Evolutionary conservation across 2,113 vertebrate genomes (phyloP).

Genomic region (Psilopsiagon aurifrons): DNA sequence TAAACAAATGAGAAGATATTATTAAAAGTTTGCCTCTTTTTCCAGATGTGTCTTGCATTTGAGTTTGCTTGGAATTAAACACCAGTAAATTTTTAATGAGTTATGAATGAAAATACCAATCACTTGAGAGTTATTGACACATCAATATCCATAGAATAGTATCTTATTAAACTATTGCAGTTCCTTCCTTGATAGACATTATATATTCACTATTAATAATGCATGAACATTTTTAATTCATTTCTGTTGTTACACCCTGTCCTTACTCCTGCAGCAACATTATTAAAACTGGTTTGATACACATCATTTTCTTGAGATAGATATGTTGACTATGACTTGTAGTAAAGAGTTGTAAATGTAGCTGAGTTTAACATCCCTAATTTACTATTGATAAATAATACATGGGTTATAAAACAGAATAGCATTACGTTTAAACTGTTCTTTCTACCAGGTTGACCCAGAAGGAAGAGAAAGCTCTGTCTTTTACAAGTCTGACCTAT

Average conservation of each 20-base stretch:
- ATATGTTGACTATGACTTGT: conserved; percentile 51
- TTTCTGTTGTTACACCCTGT: conserved; percentile 72
- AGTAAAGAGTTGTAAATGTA: conserved; percentile 37
- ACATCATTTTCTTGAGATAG: conserved; percentile 63
- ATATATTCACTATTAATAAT: conserved; percentile 74
- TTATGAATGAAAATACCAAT: conserved; percentile 57
- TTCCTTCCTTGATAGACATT: conserved; percentile 64
- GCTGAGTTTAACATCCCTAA: conserved; percentile 55
- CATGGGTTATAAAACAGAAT: conserved; percentile 56
- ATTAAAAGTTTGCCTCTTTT: conserved; percentile 66
- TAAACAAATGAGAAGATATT: conserved; percentile 62
- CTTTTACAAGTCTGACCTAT: conserved; percentile 7
- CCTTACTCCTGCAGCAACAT: conserved; percentile 66
- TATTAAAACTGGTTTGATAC: conserved; percentile 74
- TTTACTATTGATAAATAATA: conserved; percentile 72
- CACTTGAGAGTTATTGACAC: conserved; percentile 75
- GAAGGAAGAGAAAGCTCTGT: conserved; percentile 26
- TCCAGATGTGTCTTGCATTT: conserved; percentile 32
- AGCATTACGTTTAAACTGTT: not conserved
- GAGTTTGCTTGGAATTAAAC: conserved; percentile 71
- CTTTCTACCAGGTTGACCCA: conserved; percentile 26
- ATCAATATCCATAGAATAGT: conserved; percentile 63
- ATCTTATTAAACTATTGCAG: conserved; percentile 65
- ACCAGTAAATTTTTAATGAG: conserved; percentile 73
- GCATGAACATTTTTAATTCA: conserved; percentile 74